phyloP scores from a whole-genome alignment of 2,888 invertebrate species.

The Caradrina kadenii region DNA sequence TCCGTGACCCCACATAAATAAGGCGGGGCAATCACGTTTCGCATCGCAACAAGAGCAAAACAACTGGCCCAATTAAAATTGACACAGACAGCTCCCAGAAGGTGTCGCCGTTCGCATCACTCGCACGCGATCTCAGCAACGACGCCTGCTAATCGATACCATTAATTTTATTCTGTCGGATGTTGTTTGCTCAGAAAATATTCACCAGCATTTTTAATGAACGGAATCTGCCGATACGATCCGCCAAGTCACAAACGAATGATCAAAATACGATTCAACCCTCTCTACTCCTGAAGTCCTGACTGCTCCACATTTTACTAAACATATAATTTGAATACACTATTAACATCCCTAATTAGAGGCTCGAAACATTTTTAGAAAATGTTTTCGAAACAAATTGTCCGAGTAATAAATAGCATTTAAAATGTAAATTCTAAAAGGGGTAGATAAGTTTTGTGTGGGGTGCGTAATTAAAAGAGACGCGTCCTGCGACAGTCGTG shows the following conservation, averaged over 20 bases:
- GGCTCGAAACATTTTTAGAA: conserved; percentile 54
- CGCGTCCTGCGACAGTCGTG: conserved; percentile 87
- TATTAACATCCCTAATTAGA: conserved; percentile 61
- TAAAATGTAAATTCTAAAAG: conserved; percentile 79
- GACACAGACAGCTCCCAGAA: conserved; percentile 86
- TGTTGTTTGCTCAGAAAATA: conserved; percentile 80
- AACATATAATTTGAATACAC: conserved; percentile 44
- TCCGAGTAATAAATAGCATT: conserved; percentile 63
- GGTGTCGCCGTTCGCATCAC: conserved; percentile 82
- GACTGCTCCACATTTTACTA: conserved; percentile 35
- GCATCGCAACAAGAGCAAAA: conserved; percentile 84
- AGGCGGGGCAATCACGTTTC: conserved; percentile 79
- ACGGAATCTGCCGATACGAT: conserved; percentile 62
- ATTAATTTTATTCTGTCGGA: conserved; percentile 87
- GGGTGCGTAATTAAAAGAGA: conserved; percentile 90
- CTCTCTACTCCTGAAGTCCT: conserved; percentile 10
- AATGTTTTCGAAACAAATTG: conserved; percentile 62
- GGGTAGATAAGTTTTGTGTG: conserved; percentile 85
- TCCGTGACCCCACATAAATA: conserved; percentile 86
- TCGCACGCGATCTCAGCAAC: conserved; percentile 86
- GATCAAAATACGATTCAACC: conserved; percentile 29
- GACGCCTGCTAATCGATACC: conserved; percentile 86
- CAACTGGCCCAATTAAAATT: conserved; percentile 88
- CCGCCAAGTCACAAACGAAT: conserved; percentile 34
- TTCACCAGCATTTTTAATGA: conserved; percentile 80